These are phyloP conservation scores for Melinaea menophilus DNA, from an alignment of 2,888 invertebrate species.

Conservation along the genomic window DNA sequence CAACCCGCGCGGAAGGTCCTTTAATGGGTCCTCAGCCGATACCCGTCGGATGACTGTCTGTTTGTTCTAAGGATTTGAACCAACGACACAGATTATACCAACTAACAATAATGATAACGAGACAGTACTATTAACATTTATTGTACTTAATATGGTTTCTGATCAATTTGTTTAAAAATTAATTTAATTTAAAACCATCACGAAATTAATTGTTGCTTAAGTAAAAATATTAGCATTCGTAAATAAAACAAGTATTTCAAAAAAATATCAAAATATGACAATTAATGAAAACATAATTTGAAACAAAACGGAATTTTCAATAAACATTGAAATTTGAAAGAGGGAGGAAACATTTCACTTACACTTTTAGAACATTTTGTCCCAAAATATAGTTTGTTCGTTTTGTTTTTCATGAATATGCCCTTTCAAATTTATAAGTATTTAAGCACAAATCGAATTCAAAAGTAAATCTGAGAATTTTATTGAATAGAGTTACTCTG, in stretches of 20 bases:
- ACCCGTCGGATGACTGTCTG: slow-evolving; percentile 69
- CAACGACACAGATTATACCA: slow-evolving; percentile 37
- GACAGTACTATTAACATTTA: not conserved
- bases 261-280: slow-evolving; percentile 14
- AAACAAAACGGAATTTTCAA: slow-evolving; percentile 28
- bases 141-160: not conserved
- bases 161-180: not conserved
- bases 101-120: slow-evolving; percentile 8
- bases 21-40: slow-evolving; percentile 58
- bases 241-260: slow-evolving; percentile 7
- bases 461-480: slow-evolving; percentile 47
- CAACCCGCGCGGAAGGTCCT: slow-evolving; percentile 47
- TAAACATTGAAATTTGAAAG: slow-evolving; percentile 28
- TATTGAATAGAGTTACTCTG: slow-evolving; percentile 45
- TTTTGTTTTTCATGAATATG: slow-evolving; percentile 24
- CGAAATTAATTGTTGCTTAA: not conserved
- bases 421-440: slow-evolving; percentile 28
- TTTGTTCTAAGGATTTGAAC: slow-evolving; percentile 42
- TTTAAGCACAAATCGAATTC: slow-evolving; percentile 32
- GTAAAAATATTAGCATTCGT: not conserved
- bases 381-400: slow-evolving; percentile 15
- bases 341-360: slow-evolving; percentile 30
- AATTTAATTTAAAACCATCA: not conserved
- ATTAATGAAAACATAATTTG: slow-evolving; percentile 24
- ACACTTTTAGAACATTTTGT: not conserved